These are phyloP conservation scores for Pelvicachromis taeniatus DNA, from an alignment of 2,113 vertebrate species.

Conservation along the genomic window DNA sequence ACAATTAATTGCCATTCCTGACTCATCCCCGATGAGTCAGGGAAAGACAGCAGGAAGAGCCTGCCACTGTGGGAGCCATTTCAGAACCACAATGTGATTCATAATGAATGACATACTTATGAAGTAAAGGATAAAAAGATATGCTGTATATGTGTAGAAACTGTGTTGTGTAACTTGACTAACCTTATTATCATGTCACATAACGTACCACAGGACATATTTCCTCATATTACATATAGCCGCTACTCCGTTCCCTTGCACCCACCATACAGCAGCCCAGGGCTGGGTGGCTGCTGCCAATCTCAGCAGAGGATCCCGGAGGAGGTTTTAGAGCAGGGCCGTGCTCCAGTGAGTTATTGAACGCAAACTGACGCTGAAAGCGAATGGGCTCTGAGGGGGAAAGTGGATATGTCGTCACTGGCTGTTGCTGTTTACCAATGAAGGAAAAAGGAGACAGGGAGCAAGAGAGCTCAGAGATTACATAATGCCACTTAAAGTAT, in stretches of 20 bases:
- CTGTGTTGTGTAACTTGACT: neutral
- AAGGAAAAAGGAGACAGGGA: neutral
- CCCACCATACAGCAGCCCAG: neutral
- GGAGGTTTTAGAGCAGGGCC: constrained; percentile 9
- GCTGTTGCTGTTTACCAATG: constrained; percentile 16
- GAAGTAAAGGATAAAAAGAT: neutral
- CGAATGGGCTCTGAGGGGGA: neutral
- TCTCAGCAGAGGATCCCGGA: constrained; percentile 27
- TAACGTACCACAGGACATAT: neutral
- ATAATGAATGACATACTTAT: constrained; percentile 6
- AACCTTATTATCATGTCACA: neutral
- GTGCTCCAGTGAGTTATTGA: constrained; percentile 49
- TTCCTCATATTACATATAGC: neutral
- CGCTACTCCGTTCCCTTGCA: neutral
- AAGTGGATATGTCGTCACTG: constrained; percentile 12
- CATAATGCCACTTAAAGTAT: neutral
- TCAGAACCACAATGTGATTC: neutral
- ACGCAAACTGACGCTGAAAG: neutral
- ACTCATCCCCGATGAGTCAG: constrained; percentile 33
- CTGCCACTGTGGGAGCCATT: neutral
- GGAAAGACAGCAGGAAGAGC: neutral
- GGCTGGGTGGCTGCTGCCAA: constrained; percentile 25
- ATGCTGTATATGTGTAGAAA: neutral
- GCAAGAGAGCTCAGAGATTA: neutral
- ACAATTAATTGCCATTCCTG: constrained; percentile 60